phyloP scores from a whole-genome alignment of 2,113 vertebrate genomes.

The Perca fluviatilis region DNA sequence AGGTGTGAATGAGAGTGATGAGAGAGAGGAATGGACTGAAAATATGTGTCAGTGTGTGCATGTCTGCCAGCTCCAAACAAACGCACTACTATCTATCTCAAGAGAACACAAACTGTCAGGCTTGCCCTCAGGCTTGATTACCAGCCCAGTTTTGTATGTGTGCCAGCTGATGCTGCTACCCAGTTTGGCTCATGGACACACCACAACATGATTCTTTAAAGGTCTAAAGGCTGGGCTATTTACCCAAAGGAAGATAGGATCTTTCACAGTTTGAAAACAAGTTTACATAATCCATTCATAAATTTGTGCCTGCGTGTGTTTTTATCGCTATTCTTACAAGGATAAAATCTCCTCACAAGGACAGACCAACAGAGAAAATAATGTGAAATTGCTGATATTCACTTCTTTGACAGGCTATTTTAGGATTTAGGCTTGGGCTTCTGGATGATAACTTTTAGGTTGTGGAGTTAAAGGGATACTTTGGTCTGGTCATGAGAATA shows the following conservation, averaged over 20 bases:
- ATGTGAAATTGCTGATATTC: slow-evolving; percentile 19
- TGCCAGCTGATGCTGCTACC: slow-evolving; percentile 52
- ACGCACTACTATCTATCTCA: slow-evolving; percentile 49
- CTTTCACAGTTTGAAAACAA: slow-evolving; percentile 12
- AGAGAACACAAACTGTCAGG: slow-evolving; percentile 43
- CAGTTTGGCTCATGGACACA: slow-evolving; percentile 47
- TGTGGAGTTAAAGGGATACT: slow-evolving; percentile 8
- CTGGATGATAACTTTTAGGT: slow-evolving; percentile 21
- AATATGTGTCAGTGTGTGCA: slow-evolving; percentile 62
- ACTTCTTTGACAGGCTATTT: slow-evolving; percentile 22
- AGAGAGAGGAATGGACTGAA: slow-evolving; percentile 46
- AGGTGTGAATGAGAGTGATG: slow-evolving; percentile 41
- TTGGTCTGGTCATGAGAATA: slow-evolving; percentile 7
- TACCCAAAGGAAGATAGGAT: slow-evolving; percentile 17
- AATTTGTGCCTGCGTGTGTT: slow-evolving; percentile 23
- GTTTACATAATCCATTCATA: slow-evolving; percentile 36
- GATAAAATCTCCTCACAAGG: slow-evolving; percentile 36
- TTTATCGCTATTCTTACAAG: not conserved
- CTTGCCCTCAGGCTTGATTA: slow-evolving; percentile 59
- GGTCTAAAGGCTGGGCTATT: slow-evolving; percentile 26
- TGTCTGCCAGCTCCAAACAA: slow-evolving; percentile 50
- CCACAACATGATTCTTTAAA: slow-evolving; percentile 31
- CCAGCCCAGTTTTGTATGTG: slow-evolving; percentile 49
- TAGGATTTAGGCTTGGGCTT: not conserved
- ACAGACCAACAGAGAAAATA: slow-evolving; percentile 17